A percentile compares a stretch with the other conserved stretches of the same genome.
These are phyloP conservation scores for Phalloptychus januarius DNA, from an alignment of 2,797 vertebrate genomes.

Conservation along the genomic window DNA sequence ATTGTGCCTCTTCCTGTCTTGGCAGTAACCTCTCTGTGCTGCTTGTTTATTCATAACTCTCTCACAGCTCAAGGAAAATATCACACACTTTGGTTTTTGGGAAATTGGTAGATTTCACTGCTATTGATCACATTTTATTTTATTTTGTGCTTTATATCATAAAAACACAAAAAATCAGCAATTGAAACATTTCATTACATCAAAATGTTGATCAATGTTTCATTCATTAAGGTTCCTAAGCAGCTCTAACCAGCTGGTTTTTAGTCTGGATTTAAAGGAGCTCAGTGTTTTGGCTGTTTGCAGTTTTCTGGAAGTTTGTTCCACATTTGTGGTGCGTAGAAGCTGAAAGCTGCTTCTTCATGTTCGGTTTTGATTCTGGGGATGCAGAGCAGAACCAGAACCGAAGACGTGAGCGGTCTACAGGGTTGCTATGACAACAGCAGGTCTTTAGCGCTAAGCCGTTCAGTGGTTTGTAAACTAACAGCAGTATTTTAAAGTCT, in stretches of 20 bases:
- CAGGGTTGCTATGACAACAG: too few species aligned
- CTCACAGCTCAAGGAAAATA: slow-evolving; percentile 17
- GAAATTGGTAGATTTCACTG: background rate
- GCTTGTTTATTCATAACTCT: slow-evolving; percentile 46
- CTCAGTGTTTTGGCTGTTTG: background rate
- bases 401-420: too few species aligned
- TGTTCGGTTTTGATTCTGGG: background rate
- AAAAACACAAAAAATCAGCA: background rate
- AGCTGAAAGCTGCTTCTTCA: background rate
- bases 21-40: slow-evolving; percentile 14
- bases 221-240: too few species aligned
- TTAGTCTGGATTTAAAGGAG: background rate
- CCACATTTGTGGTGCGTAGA: background rate
- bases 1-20: slow-evolving; percentile 18
- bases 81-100: slow-evolving; percentile 11
- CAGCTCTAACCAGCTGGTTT: background rate
- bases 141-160: too few species aligned
- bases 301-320: background rate
- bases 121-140: too few species aligned
- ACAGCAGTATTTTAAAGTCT: too few species aligned
- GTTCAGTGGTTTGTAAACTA: too few species aligned
- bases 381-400: too few species aligned
- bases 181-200: too few species aligned
- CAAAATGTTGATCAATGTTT: too few species aligned
- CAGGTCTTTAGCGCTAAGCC: too few species aligned